These are phyloP conservation scores for Andrena hattorfiana DNA, from an alignment of 2,888 invertebrate species.

Conservation along the genomic window DNA sequence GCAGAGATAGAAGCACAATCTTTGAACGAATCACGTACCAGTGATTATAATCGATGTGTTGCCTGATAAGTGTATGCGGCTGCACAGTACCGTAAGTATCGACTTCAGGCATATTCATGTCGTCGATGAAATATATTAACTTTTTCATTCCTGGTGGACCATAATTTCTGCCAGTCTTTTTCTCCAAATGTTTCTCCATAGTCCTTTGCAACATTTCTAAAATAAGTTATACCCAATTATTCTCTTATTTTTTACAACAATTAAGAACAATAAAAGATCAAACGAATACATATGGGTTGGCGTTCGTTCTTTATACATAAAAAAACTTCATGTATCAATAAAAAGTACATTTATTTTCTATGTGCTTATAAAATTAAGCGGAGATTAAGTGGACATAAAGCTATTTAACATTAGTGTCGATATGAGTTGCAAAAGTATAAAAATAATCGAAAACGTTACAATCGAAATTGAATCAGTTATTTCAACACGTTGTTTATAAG, in stretches of 20 bases:
- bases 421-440: too few relatives aligned
- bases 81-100: constrained; percentile 98
- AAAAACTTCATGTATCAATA: background rate
- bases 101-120: constrained; percentile 99
- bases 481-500: too few relatives aligned
- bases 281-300: background rate
- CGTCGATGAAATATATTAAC: constrained; percentile 97
- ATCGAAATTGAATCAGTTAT: too few relatives aligned
- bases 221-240: constrained; percentile 65
- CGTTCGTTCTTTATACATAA: background rate
- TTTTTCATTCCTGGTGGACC: constrained; percentile 97
- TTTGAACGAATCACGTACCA: constrained; percentile 87
- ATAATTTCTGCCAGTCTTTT: constrained; percentile 97
- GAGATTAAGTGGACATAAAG: too few relatives aligned
- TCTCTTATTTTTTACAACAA: background rate
- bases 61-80: constrained; percentile 96
- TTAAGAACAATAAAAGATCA: background rate
- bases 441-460: too few relatives aligned
- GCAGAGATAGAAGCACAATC: background rate
- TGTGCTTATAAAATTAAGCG: too few relatives aligned
- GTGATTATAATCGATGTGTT: constrained; percentile 97
- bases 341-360: too few relatives aligned
- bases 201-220: constrained; percentile 94
- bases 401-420: too few relatives aligned
- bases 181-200: constrained; percentile 96